Conservation (phyloP, 92 coral and sea anemone genomes). For the Umimayanthus chanpuru region DNA sequence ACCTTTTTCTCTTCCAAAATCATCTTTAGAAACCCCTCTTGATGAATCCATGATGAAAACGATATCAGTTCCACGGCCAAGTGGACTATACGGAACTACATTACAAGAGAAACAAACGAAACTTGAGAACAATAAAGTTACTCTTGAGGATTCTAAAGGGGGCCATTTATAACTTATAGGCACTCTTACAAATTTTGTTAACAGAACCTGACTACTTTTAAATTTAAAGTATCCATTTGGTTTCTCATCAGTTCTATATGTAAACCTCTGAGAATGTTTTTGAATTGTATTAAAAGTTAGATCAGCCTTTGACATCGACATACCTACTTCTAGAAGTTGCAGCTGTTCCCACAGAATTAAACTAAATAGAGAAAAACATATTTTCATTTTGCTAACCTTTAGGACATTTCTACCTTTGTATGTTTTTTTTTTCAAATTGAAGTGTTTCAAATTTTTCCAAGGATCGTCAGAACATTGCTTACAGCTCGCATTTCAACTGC, state of each 20-base stretch:
- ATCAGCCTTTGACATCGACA: too few relatives aligned
- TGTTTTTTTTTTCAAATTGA: too few relatives aligned
- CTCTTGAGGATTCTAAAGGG: not conserved
- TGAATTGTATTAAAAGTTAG: too few relatives aligned
- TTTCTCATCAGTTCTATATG: too few relatives aligned
- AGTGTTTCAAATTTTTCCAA: not conserved
- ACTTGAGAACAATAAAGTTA: not conserved
- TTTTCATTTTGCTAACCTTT: too few relatives aligned
- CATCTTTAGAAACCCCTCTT: not conserved
- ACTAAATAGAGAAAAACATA: not conserved
- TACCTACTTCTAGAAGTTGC: not conserved
- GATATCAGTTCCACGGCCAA: constrained; percentile 46
- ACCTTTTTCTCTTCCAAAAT: constrained; percentile 43
- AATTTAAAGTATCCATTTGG: too few relatives aligned
- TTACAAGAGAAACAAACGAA: not conserved
- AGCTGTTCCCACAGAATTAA: not conserved
- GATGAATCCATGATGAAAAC: constrained; percentile 33
- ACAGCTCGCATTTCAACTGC: not conserved
- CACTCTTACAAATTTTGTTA: too few relatives aligned
- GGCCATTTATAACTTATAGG: too few relatives aligned
- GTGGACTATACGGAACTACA: constrained; percentile 33
- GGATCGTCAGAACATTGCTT: not conserved
- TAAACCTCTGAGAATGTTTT: too few relatives aligned
- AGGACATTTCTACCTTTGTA: too few relatives aligned
- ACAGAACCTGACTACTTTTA: too few relatives aligned